Evolutionary conservation across 2,888 invertebrate species (phyloP), one percentile per base, ranked within the genome.

Genomic region (Ormyrus labotus): DNA sequence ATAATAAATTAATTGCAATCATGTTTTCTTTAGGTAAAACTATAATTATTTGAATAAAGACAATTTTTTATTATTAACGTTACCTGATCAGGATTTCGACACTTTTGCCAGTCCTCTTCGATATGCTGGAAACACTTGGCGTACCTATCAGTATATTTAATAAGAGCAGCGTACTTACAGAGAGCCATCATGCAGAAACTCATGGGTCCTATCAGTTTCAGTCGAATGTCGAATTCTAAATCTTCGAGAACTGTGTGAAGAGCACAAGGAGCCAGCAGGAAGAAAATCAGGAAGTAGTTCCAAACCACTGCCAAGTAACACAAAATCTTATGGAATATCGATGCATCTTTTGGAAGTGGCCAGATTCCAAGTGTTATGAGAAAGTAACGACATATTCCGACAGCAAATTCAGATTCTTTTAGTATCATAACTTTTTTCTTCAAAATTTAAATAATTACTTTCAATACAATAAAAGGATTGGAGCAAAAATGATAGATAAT

Each of bases 311-410:
- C 63, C 2, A 72, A 5, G 0, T 51, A n/a, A 7, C 70, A 55
- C 0, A 60, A 72, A 1, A 67, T 53, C 11, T 72, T 69, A 0
- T 55, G 6, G 19, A 53, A 34, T 3, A 7, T 1, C 9, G 58
- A 45, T 8, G 77, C 58, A 3, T 69, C 63, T 0, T 45, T 0
- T 3, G 70, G 6, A 2, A 75, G 7, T 0, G 88, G 87, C 88
- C 88, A 88, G 34, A 83, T 78, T 2, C 88, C 88, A 11, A 89
- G 81, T 0, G 86, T 76, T n/a, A 83, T 85, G 0, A 88, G 13
- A 45, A 72, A 53, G 47, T 72, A 63, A 7, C 63, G 45, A 47
- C 72, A 47, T 19, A 73, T 53, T 8, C n/a, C 51, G 8, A 73
- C 72, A 1, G 72, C 63, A 45, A 63, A 72, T n/a, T 72, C 55